phyloP scores from a whole-genome alignment of 2,113 vertebrate genomes.

The Pantherophis guttatus region DNA sequence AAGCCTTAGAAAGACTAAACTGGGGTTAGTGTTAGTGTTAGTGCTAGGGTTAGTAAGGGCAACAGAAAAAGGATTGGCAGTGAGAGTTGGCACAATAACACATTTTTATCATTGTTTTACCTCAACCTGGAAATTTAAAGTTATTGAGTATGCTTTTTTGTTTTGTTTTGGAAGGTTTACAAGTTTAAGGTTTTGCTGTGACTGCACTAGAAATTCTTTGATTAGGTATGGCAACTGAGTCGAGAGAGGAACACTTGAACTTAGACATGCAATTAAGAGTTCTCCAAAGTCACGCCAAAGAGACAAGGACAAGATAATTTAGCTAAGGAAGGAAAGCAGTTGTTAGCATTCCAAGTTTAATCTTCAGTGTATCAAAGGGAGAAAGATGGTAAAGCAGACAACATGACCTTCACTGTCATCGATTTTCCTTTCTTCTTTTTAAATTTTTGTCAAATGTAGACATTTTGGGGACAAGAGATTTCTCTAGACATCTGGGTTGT shows the following conservation, averaged over 20 bases:
- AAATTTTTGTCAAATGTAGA: constrained; percentile 33
- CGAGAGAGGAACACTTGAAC: constrained; percentile 51
- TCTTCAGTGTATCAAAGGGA: constrained; percentile 2
- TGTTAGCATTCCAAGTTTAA: background rate
- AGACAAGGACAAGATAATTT: background rate
- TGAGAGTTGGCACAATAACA: background rate
- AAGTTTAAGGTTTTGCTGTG: constrained; percentile 47
- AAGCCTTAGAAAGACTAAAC: constrained; percentile 43
- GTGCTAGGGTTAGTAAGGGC: constrained; percentile 22
- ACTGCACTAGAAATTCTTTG: constrained; percentile 43
- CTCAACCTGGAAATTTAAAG: constrained; percentile 58
- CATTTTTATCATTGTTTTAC: constrained; percentile 56
- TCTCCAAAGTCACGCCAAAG: constrained; percentile 40
- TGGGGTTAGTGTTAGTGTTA: constrained; percentile 8
- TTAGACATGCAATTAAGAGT: constrained; percentile 49
- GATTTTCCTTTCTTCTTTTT: background rate
- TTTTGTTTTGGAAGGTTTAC: constrained; percentile 18
- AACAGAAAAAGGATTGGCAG: constrained; percentile 40
- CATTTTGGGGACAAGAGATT: background rate
- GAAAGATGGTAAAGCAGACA: constrained; percentile 2
- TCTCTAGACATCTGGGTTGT: constrained; percentile 10
- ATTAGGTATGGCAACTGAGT: constrained; percentile 54
- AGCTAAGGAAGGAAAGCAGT: background rate
- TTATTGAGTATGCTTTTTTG: constrained; percentile 52
- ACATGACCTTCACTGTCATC: background rate